phyloP scores from a whole-genome alignment of 2,797 vertebrate genomes.

The Pseudopleuronectes americanus region DNA sequence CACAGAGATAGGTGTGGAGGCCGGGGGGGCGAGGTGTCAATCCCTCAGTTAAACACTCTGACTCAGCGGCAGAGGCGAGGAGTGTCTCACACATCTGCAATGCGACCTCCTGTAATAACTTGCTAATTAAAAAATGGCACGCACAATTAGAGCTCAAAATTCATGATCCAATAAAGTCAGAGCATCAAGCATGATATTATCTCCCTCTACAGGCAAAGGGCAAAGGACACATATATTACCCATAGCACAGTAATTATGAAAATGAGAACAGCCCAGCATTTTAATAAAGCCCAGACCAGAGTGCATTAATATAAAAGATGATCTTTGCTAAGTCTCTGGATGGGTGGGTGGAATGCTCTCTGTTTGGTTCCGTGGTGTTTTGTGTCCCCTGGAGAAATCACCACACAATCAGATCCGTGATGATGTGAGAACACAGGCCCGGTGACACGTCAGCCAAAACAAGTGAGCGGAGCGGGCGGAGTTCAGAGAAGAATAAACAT shows the following conservation, averaged over 20 bases:
- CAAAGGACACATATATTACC: slow-evolving; percentile 80
- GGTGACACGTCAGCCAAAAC: slow-evolving; percentile 13
- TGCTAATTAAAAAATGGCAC: slow-evolving; percentile 77
- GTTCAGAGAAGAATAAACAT: slow-evolving; percentile 13
- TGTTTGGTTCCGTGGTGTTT: background rate
- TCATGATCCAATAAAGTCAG: slow-evolving; percentile 79
- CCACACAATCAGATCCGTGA: slow-evolving; percentile 17
- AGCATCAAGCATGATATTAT: slow-evolving; percentile 75
- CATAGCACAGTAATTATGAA: slow-evolving; percentile 67
- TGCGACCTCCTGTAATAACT: slow-evolving; percentile 68
- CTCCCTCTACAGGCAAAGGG: slow-evolving; percentile 73
- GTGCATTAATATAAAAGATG: slow-evolving; percentile 58
- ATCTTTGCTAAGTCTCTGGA: slow-evolving; percentile 10
- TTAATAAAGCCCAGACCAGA: slow-evolving; percentile 44
- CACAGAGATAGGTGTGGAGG: slow-evolving; percentile 21
- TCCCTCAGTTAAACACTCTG: slow-evolving; percentile 41
- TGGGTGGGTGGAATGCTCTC: background rate
- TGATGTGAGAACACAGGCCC: slow-evolving; percentile 17
- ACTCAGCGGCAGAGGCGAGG: slow-evolving; percentile 11
- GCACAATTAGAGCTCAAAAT: slow-evolving; percentile 79
- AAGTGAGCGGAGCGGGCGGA: slow-evolving; percentile 4
- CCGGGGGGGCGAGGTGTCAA: slow-evolving; percentile 16
- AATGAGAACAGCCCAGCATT: slow-evolving; percentile 58
- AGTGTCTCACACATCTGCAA: slow-evolving; percentile 60
- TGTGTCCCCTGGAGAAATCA: background rate